phyloP scores from a whole-genome alignment of 2,888 invertebrate genomes.

The Venusia cambrica region DNA sequence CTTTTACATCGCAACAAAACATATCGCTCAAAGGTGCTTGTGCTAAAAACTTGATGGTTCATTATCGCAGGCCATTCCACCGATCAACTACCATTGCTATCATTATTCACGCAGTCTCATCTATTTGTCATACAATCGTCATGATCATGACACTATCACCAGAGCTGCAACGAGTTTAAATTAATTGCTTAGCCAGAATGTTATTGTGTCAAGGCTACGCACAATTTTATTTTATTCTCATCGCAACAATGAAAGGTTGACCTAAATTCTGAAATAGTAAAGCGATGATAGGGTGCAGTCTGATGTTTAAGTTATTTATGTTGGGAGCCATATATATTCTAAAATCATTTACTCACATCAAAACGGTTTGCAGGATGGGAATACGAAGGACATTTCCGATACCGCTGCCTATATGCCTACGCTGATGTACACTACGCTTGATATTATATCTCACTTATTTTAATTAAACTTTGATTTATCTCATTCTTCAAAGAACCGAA shows the following conservation, averaged over 20 bases:
- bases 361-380: too few relatives aligned
- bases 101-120: conserved; percentile 24
- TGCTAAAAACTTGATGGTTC: too few relatives aligned
- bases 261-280: conserved; percentile 50
- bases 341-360: too few relatives aligned
- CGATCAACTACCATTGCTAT: conserved; percentile 22
- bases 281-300: conserved; percentile 16
- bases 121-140: conserved; percentile 50
- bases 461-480: conserved; percentile 63
- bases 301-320: conserved; percentile 17
- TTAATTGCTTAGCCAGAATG: conserved; percentile 73
- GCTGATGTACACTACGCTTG: too few relatives aligned
- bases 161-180: conserved; percentile 53
- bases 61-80: too few relatives aligned
- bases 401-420: too few relatives aligned
- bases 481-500: conserved; percentile 44
- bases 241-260: conserved; percentile 47
- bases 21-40: too few relatives aligned
- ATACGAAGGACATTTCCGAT: too few relatives aligned
- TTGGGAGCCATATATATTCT: too few relatives aligned
- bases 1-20: too few relatives aligned
- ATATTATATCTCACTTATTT: too few relatives aligned
- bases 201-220: conserved; percentile 71
- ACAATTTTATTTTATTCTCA: conserved; percentile 50
- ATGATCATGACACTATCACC: conserved; percentile 49